Evolutionary conservation across 2,888 invertebrate genomes (phyloP), one percentile per base, ranked within the genome.

Genomic region (Creontiades dilutus): DNA sequence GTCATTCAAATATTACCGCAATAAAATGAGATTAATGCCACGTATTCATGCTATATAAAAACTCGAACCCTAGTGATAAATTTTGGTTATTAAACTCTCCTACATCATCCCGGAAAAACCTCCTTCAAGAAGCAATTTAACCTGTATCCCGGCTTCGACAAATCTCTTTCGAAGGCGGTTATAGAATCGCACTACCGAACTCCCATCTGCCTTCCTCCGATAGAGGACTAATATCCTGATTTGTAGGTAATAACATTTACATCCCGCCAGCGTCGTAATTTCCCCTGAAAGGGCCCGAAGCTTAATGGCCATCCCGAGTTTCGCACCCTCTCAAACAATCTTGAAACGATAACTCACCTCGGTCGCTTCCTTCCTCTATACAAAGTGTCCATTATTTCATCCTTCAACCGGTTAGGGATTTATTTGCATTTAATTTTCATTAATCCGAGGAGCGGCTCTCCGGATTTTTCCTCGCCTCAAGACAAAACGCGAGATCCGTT

Each of bases 201-300:
- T 2, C 86, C 55, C 75, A 85, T 85, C 85, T 85, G 85, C 57
- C 57, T 37, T n/a, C 28, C 27, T 13, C 86, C 47, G 86, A 86
- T 86, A 86, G 75, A 86, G 86, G 37, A 37, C 75, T 86, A 86
- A 86, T 86, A 68, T 86, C 86, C 75, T 86, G 86, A 86, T 86
- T 86, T 86, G 86, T 86, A 28, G 86, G 48, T 61, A 86, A 86
- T 86, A 86, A 68, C 86, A 48, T 86, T 86, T 86, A 86, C 86
- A 75, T 47, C 86, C 86, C 86, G 52, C 48, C n/a, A 52, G 52
- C 82, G 57, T 61, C 57, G 85, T 85, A 85, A 85, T 85, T 85
- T 78, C 82, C 82, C 82, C 48, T 82, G 27, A 82, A 82, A 47
- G 82, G 82, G 78, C 78, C 46, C 46, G 46, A 46, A 12, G 13